A percentile compares a stretch with the other conserved stretches of the same genome.
Conservation (phyloP, 2,113 vertebrate species). For the Uria aalge region DNA sequence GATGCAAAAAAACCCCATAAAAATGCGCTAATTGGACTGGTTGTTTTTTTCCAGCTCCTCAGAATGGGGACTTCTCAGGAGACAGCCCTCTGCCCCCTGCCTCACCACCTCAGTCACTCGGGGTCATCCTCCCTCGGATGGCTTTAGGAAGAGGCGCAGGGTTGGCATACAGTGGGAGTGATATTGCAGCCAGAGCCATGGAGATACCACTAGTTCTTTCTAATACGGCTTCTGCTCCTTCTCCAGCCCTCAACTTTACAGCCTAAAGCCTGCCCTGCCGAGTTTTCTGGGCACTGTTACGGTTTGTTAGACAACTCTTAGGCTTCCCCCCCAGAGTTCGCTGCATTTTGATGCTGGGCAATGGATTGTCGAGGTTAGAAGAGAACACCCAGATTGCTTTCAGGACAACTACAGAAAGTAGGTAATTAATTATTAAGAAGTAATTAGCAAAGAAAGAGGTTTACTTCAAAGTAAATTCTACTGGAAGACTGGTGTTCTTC, state of each 20-base stretch:
- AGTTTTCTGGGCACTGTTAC: neutral
- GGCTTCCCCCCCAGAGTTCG: neutral
- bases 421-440: neutral
- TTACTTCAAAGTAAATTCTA: neutral
- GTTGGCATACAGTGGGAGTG: neutral
- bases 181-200: neutral
- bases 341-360: neutral
- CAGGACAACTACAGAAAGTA: neutral
- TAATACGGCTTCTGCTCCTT: neutral
- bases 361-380: neutral
- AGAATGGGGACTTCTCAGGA: neutral
- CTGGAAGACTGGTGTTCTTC: neutral
- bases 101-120: neutral
- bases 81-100: accelerated
- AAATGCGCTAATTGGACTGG: neutral
- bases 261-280: neutral
- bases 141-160: neutral
- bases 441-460: neutral
- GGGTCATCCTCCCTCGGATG: neutral
- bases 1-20: neutral
- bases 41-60: neutral
- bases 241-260: neutral
- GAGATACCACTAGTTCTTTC: neutral
- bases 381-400: neutral
- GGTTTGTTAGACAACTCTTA: neutral